Percentiles rank a stretch among this genome's conserved stretches.
Conservation (phyloP, 2,113 vertebrate species). For the Chionodraco myersi region DNA sequence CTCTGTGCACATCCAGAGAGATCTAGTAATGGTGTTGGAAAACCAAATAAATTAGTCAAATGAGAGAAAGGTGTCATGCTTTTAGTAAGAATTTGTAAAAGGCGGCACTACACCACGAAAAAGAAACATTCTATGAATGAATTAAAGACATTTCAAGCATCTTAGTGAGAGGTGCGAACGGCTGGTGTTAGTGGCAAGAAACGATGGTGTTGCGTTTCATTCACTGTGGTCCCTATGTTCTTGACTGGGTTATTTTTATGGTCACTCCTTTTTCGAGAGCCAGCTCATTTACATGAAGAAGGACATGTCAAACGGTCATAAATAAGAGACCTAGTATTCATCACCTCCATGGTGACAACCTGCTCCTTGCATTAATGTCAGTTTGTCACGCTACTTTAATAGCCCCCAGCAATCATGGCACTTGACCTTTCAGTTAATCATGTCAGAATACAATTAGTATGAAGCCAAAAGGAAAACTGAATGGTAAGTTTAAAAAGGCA, state of each 20-base stretch:
- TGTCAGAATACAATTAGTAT: conserved; percentile 20
- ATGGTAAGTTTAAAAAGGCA: conserved; percentile 14
- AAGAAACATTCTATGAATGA: neutral
- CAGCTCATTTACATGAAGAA: conserved; percentile 65
- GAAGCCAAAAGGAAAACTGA: neutral
- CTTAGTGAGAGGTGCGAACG: conserved; percentile 5
- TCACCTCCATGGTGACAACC: conserved; percentile 67
- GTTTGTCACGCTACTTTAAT: conserved; percentile 23
- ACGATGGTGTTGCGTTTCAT: conserved; percentile 60
- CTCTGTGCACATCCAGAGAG: neutral
- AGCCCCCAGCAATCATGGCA: neutral
- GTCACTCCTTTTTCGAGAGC: conserved; percentile 58
- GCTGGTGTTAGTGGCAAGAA: conserved; percentile 12
- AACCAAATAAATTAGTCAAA: neutral
- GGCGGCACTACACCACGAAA: neutral
- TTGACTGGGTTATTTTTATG: conserved; percentile 76
- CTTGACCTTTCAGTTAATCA: neutral
- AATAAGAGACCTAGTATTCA: conserved; percentile 64
- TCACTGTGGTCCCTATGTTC: conserved; percentile 14
- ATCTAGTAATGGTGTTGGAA: no score
- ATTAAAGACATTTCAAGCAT: conserved; percentile 3
- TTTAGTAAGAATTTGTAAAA: neutral
- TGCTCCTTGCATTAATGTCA: conserved; percentile 30
- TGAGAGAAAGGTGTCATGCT: neutral
- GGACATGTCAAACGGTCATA: conserved; percentile 43